Percentiles rank a stretch among this genome's conserved stretches.
Evolutionary conservation across 1,140 invertebrate genomes (phyloP).

Genomic region (Leptoteleia sp.): DNA sequence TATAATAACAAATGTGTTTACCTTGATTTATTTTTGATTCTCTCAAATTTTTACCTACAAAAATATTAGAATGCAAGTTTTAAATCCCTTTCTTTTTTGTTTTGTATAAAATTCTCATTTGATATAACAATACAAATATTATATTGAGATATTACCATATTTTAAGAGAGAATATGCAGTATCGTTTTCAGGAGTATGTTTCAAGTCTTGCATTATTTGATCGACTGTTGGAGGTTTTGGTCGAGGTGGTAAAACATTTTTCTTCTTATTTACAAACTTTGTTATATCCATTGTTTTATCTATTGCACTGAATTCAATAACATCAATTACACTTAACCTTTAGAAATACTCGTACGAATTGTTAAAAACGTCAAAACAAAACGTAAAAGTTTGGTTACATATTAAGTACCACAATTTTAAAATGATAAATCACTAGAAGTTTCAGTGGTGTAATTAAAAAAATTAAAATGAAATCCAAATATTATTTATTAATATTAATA

Average conservation of each 20-base stretch:
- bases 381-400: slow-evolving; percentile 4
- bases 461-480: too few relatives aligned
- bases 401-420: background rate
- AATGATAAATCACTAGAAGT: too few relatives aligned
- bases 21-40: slow-evolving; percentile 1
- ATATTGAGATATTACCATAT: slow-evolving; percentile 16
- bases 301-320: too few relatives aligned
- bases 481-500: too few relatives aligned
- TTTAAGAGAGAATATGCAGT: slow-evolving; percentile 15
- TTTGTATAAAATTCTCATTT: background rate
- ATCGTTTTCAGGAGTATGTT: slow-evolving; percentile 33
- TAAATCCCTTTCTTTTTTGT: too few relatives aligned
- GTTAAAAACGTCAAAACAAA: slow-evolving; percentile 6
- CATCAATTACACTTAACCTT: slow-evolving; percentile 9
- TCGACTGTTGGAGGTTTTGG: slow-evolving; percentile 52
- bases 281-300: slow-evolving; percentile 32
- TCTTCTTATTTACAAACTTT: slow-evolving; percentile 55
- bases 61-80: too few relatives aligned
- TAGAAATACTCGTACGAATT: background rate
- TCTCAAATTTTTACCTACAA: background rate
- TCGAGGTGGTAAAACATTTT: slow-evolving; percentile 47
- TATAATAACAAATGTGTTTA: too few relatives aligned
- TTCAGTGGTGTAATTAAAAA: too few relatives aligned
- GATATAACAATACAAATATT: too few relatives aligned
- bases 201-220: slow-evolving; percentile 50